Conservation (phyloP, 2,113 vertebrate species). For the Guaruba guarouba region DNA sequence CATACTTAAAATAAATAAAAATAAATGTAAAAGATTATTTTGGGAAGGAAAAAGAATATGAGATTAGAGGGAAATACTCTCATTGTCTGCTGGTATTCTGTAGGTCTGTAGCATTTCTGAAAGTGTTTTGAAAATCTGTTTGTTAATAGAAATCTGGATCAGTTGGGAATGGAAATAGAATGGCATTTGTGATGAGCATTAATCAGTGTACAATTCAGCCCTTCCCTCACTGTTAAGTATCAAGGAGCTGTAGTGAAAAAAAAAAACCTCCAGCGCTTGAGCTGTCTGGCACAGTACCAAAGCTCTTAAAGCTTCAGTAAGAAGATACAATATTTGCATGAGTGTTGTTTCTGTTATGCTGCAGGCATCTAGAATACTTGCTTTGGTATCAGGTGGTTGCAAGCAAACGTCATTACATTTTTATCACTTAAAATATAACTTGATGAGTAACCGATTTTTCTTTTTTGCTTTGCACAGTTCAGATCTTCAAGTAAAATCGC, state of each 20-base stretch:
- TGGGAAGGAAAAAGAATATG: neutral
- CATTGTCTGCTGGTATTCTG: neutral
- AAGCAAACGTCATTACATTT: constrained; percentile 28
- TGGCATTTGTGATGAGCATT: neutral
- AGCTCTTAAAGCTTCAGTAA: neutral
- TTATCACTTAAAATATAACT: constrained; percentile 63
- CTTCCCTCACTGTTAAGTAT: neutral
- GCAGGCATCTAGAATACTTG: constrained; percentile 29
- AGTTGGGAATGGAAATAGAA: neutral
- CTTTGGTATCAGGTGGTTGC: constrained; percentile 46
- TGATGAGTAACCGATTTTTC: constrained; percentile 49
- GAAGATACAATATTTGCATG: constrained; percentile 57
- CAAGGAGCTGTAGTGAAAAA: neutral
- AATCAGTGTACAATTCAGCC: neutral
- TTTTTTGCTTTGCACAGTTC: neutral
- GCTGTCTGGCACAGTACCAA: neutral
- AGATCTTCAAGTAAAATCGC: neutral
- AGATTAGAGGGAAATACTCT: neutral
- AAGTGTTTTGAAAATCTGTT: neutral
- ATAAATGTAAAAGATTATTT: neutral
- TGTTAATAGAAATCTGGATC: neutral
- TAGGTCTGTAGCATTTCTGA: neutral
- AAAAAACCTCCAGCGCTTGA: neutral
- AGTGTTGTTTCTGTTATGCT: constrained; percentile 53
- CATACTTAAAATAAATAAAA: neutral